Base-by-base conservation (phyloP, 2,888 invertebrate species). In the Dolichopus griseipennis region DNA sequence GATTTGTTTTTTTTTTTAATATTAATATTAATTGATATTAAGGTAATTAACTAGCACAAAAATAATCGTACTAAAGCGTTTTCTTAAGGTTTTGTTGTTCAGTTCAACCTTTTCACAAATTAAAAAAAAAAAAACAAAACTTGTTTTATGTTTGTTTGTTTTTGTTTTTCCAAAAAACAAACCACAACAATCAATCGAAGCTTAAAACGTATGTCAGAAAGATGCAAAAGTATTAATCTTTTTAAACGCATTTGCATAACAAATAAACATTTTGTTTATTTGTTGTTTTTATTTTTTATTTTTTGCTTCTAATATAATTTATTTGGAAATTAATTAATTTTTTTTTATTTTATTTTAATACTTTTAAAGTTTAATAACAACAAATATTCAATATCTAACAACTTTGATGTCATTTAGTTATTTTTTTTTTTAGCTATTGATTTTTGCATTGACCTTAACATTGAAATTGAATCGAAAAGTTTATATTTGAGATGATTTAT, bases 171-270 rank as follows among this genome's bases (percentile, higher is more conserved):
- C 12, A 27, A 37, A 37, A 52, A 27, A 27, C 2, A 27, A 27
- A 27, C 27, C 27, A 27, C 27, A 27, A 27, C 27, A 27, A 27
- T 27, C 27, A 27, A 27, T 27, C 27, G 3, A 5, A 27, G 27
- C 5, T 27, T 27, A 27, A 27, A 27, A 27, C 27, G 3, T 27
- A 52, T 12, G n/a, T n/a, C 52, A 52, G 18, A n/a, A n/a, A n/a
- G n/a, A 52, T 52, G 52, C 52, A 52, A 52, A 52, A 52, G 15
- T 52, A 52, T 52, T 52, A 52, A 52, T 52, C 52, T 52, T 52
- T 15, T 52, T n/a, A 52, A 18, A 15, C 18, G 52, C 41, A 52
- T 52, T 52, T 52, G 52, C 52, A 52, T 52, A 52, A 52, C 52
- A 52, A 52, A 52, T 18, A 2, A 52, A 41, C 9, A 12, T 41